Evolutionary conservation across 2,888 invertebrate species (phyloP), one percentile per base, ranked within the genome.

Genomic region (Nemapogon koenigi): DNA sequence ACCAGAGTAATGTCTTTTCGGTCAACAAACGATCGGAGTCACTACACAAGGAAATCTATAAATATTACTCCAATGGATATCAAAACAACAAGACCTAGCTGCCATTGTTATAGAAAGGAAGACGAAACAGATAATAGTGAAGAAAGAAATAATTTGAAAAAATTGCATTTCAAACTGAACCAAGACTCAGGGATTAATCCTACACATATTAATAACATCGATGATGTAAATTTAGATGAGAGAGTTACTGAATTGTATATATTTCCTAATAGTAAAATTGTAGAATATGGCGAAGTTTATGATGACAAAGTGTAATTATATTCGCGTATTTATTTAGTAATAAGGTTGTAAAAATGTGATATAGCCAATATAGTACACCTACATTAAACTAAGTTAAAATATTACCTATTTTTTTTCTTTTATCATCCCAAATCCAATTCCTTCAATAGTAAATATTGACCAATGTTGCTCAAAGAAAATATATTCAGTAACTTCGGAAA

Each of bases 291-390:
- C 46, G 72, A 76, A 56, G 57, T 68, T 49, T 66, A 66, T 46
- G 75, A 76, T 47, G 71, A 76, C 49, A 75, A 68, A 59, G 71
- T 78, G 51, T 76, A 61, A 63, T 61, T 55, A n/a, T n/a, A n/a
- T n/a, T n/a, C 8, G 22, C 8, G 10, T 22, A 7, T 22, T 22
- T 22, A 16, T 31, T 31, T 28, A 14, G 16, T 13, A n/a, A 7
- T 31, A 31, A 15, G 4, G n/a, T 14, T 16, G 4, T 31, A 16
- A 31, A 16, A 31, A 31, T 31, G 31, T 31, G 31, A 31, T 31
- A 16, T n/a, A n/a, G n/a, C n/a, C n/a, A n/a, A n/a, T n/a, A n/a
- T n/a, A n/a, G n/a, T n/a, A n/a, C n/a, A n/a, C n/a, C n/a, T n/a
- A n/a, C n/a, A n/a, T n/a, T n/a, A n/a, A n/a, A n/a, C n/a, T n/a